These are phyloP conservation scores for Tarsius wallacei DNA, from an alignment of 2,797 vertebrate genomes.

Conservation along the genomic window DNA sequence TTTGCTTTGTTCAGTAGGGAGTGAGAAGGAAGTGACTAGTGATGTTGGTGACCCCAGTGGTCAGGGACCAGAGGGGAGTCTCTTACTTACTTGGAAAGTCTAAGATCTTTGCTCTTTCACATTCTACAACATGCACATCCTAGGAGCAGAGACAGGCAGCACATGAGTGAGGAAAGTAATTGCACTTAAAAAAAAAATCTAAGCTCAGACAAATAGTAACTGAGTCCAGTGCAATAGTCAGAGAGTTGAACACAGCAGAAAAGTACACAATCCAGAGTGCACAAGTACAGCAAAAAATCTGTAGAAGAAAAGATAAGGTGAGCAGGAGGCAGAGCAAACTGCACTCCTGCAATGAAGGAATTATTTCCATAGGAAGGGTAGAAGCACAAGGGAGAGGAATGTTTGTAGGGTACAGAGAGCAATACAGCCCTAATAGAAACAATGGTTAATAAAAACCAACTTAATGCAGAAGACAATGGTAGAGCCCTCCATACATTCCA, in stretches of 20 bases:
- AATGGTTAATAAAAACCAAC: background rate
- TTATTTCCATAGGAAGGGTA: no score
- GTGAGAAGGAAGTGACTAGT: background rate
- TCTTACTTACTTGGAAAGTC: accelerated
- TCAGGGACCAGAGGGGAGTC: background rate
- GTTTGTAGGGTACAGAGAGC: accelerated
- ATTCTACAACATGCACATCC: background rate
- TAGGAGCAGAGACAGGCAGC: background rate
- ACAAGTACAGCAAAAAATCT: background rate
- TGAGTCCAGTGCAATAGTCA: background rate
- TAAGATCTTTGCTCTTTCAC: background rate
- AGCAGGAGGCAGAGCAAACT: background rate
- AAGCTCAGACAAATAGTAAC: background rate
- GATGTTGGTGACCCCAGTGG: background rate
- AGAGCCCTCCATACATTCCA: background rate
- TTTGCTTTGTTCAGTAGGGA: background rate
- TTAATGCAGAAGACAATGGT: background rate
- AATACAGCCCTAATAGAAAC: background rate
- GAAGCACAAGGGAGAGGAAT: background rate
- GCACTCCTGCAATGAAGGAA: background rate
- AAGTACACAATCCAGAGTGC: background rate
- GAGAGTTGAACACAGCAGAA: background rate
- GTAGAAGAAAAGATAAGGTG: background rate
- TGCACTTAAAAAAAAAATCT: background rate
- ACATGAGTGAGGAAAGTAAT: background rate